These are phyloP conservation scores for Drosophila funebris DNA, from an alignment of 1,140 invertebrate species.

Conservation along the genomic window DNA sequence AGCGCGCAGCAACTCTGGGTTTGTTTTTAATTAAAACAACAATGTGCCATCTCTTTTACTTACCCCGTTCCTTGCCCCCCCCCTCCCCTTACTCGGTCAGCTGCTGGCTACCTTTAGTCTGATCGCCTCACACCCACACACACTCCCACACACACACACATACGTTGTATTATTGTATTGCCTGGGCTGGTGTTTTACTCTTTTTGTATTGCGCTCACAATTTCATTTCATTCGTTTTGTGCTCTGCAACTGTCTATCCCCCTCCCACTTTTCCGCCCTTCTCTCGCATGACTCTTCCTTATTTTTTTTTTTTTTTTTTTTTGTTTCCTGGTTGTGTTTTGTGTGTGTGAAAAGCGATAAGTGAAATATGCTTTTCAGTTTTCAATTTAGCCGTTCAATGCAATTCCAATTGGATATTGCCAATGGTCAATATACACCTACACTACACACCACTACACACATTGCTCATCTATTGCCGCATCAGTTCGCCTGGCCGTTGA, in stretches of 20 bases:
- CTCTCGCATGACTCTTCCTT: not conserved
- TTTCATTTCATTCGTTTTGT: constrained; percentile 61
- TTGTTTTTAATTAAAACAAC: constrained; percentile 81
- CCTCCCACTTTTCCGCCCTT: not conserved
- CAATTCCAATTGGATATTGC: constrained; percentile 76
- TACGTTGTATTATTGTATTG: constrained; percentile 65
- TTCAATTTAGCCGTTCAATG: constrained; percentile 79
- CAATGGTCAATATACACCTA: constrained; percentile 52
- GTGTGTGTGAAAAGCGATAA: constrained; percentile 80
- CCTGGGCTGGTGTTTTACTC: constrained; percentile 60
- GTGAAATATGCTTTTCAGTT: constrained; percentile 81
- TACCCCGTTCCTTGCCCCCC: constrained; percentile 46
- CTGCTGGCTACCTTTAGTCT: constrained; percentile 4
- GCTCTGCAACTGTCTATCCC: not conserved
- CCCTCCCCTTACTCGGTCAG: not conserved
- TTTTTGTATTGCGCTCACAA: constrained; percentile 67
- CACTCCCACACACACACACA: not conserved
- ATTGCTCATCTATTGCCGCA: not conserved
- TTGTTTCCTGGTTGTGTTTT: constrained; percentile 65
- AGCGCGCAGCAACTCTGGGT: constrained; percentile 55
- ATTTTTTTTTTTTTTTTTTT: constrained; percentile 9
- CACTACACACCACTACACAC: not conserved
- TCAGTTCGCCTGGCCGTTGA: not conserved
- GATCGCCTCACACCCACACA: constrained; percentile 10
- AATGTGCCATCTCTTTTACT: constrained; percentile 52